Evolutionary conservation across 1,140 invertebrate species (phyloP).

Genomic region (Pemphigus obesinymphae): DNA sequence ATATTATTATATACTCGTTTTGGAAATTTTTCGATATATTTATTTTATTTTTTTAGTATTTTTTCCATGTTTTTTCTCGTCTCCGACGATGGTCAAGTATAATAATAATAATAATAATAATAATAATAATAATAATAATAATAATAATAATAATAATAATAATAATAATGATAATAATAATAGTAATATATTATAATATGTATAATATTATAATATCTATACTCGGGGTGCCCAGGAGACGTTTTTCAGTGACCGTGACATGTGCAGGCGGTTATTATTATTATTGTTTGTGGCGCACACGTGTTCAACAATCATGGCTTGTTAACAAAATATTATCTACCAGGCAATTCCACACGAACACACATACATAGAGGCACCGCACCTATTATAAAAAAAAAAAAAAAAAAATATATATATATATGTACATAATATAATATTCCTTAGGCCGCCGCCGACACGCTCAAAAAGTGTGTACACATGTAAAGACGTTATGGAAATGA

Average conservation of each 20-base stretch:
- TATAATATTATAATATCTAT: too few species aligned
- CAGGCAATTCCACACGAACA: slow-evolving; percentile 19
- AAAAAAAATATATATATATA: not conserved
- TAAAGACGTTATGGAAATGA: slow-evolving; percentile 41
- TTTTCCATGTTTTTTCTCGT: not conserved
- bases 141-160: too few species aligned
- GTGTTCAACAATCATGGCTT: slow-evolving; percentile 41
- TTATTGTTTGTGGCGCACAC: slow-evolving; percentile 31
- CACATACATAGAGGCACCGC: slow-evolving; percentile 19
- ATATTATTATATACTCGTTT: too few species aligned
- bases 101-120: not conserved
- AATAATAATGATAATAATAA: too few species aligned
- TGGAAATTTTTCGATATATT: too few species aligned
- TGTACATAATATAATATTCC: not conserved
- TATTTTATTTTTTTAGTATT: too few species aligned
- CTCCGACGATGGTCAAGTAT: not conserved
- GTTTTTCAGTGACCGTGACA: slow-evolving; percentile 9
- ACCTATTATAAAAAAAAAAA: slow-evolving; percentile 28
- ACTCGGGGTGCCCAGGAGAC: slow-evolving; percentile 12
- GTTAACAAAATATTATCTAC: slow-evolving; percentile 41
- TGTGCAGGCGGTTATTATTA: slow-evolving; percentile 25
- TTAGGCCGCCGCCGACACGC: not conserved
- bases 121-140: too few species aligned
- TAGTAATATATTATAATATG: too few species aligned
- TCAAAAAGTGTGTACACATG: not conserved